Evolutionary conservation across 2,888 invertebrate species (phyloP), one percentile per base, ranked within the genome.

Genomic region (Macrophya annulata): DNA sequence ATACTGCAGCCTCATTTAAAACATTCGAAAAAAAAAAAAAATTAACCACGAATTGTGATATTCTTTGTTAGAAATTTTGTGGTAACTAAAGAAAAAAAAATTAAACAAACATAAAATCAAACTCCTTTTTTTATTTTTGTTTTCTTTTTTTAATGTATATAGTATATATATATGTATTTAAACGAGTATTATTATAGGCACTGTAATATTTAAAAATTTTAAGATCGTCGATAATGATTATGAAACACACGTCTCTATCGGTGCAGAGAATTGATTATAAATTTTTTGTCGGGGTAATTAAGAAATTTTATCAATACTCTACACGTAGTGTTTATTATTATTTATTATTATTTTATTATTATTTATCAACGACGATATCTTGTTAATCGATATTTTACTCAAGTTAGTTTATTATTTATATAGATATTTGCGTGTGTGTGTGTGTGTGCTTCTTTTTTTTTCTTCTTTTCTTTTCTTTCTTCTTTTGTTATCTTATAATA

Each of bases 131-230:
- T 74, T 21, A 1, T 31, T 31, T 37, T 25, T 15, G 37, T 77
- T 8, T 51, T 55, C 2, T 72, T 77, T 8, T 51, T 55, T 9
- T 72, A 21, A 43, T 72, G n/a, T 45, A n/a, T 45, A 21, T n/a
- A n/a, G n/a, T n/a, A n/a, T 43, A n/a, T n/a, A 21, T n/a, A 43
- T 43, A 17, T 43, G 9, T 40, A 17, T 71, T 71, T 9, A 71
- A 74, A 74, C 74, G 74, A 74, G 74, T 45, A 74, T 74, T 74
- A 21, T 74, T 74, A 74, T 74, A 45, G 74, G 74, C 74, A 74
- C 74, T 45, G 74, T 74, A 21, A 45, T 37, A 37, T 68, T 68
- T 68, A 37, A 15, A 72, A 51, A 51, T 77, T 25, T 31, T 31
- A 31, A 31, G 31, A 76, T 31, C 51, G 48, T 76, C 76, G 51